Conservation (phyloP, 2,797 vertebrate species). For the Channallabes apus region DNA sequence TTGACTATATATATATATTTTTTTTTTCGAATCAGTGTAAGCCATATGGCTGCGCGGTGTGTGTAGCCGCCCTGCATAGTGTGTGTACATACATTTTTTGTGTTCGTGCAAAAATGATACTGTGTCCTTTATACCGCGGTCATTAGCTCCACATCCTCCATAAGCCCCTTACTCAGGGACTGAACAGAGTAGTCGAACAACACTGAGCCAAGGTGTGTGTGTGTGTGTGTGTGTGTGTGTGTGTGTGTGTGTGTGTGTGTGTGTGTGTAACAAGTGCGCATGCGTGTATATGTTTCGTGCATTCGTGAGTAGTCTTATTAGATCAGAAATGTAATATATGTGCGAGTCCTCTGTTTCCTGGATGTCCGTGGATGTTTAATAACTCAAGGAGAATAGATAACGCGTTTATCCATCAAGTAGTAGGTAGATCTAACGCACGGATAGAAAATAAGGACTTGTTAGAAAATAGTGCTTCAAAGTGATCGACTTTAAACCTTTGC, state of each 20-base stretch:
- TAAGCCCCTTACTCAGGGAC: constrained; percentile 60
- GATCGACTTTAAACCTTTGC: constrained; percentile 2
- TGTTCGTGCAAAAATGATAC: constrained; percentile 11
- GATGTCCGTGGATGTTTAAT: constrained; percentile 13
- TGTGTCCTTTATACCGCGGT: constrained; percentile 12
- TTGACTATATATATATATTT: too few relatives aligned
- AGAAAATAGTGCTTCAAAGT: background rate
- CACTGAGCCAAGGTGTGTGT: constrained; percentile 53
- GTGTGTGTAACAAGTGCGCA: constrained; percentile 6
- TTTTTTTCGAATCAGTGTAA: constrained; percentile 37
- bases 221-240: constrained; percentile 22
- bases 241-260: background rate
- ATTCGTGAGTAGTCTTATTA: constrained; percentile 33
- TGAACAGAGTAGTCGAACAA: constrained; percentile 59
- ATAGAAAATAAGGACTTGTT: constrained; percentile 1
- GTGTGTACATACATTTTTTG: constrained; percentile 25
- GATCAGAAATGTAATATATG: constrained; percentile 11
- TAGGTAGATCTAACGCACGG: background rate
- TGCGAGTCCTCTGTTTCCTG: constrained; percentile 26
- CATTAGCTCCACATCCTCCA: constrained; percentile 36
- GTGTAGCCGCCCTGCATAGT: constrained; percentile 38
- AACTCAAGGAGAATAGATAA: background rate
- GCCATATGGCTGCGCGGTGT: constrained; percentile 39
- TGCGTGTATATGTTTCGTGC: constrained; percentile 2
- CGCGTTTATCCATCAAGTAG: background rate